These are phyloP conservation scores for Suncus etruscus DNA, from an alignment of 2,113 vertebrate genomes.

Conservation along the genomic window DNA sequence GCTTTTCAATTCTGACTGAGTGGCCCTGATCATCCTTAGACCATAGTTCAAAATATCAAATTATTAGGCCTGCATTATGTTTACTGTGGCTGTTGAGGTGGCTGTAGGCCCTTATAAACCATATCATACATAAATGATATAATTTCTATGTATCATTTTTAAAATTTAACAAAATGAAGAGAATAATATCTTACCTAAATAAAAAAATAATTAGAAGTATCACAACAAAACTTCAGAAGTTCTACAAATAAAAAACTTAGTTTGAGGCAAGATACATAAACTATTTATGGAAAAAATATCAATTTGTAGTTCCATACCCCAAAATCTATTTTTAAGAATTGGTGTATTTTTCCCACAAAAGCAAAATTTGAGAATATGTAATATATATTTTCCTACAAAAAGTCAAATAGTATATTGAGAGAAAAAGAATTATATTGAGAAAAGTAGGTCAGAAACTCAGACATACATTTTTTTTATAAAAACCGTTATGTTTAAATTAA, in stretches of 20 bases:
- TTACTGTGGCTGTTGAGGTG: too few relatives aligned
- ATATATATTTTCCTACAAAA: neutral
- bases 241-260: slow-evolving; percentile 9
- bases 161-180: too few relatives aligned
- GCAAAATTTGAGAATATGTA: neutral
- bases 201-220: neutral
- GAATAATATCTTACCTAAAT: neutral
- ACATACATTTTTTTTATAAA: too few relatives aligned
- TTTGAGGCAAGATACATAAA: neutral
- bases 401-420: neutral
- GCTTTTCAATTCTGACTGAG: too few relatives aligned
- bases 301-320: neutral
- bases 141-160: too few relatives aligned
- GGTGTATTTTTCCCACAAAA: neutral
- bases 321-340: neutral
- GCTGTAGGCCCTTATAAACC: too few relatives aligned
- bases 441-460: neutral
- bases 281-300: neutral
- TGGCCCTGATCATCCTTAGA: too few relatives aligned
- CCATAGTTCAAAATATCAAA: too few relatives aligned
- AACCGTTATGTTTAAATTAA: too few relatives aligned
- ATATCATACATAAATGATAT: too few relatives aligned
- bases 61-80: too few relatives aligned
- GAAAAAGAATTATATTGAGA: neutral
- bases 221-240: neutral